Conservation (phyloP, 2,113 vertebrate species). For the Benitochromis conjunctus region DNA sequence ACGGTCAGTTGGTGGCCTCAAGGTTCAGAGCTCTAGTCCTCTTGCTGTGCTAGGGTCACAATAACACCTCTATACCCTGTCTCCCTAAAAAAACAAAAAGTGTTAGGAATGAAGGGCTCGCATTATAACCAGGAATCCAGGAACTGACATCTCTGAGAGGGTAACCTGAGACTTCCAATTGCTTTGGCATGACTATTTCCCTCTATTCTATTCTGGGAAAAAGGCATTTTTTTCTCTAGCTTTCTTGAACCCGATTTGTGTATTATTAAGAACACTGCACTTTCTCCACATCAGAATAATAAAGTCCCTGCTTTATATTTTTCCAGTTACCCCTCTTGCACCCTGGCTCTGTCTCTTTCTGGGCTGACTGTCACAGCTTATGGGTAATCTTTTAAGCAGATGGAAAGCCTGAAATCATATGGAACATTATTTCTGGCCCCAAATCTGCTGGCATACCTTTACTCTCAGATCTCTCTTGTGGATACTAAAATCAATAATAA, state of each 20-base stretch:
- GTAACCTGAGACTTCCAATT: constrained; percentile 63
- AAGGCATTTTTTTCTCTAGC: constrained; percentile 2
- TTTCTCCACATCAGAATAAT: constrained; percentile 15
- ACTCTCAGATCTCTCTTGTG: constrained; percentile 1
- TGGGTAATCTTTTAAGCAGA: constrained; percentile 68
- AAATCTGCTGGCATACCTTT: constrained; percentile 22
- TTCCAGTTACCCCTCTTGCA: constrained; percentile 52
- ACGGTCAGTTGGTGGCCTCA: not conserved
- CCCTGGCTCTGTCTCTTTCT: constrained; percentile 36
- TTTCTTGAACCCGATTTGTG: not conserved
- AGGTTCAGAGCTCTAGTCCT: not conserved
- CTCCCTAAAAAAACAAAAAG: constrained; percentile 14
- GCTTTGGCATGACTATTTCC: not conserved
- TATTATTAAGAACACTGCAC: not conserved
- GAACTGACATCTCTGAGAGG: constrained; percentile 13
- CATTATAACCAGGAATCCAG: constrained; percentile 52
- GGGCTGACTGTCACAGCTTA: constrained; percentile 53
- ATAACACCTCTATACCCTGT: constrained; percentile 2
- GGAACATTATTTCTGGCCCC: constrained; percentile 59
- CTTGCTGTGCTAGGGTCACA: constrained; percentile 33
- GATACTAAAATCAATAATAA: constrained; percentile 29
- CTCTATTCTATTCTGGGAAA: not conserved
- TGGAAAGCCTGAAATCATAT: constrained; percentile 72
- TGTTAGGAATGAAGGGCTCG: constrained; percentile 45
- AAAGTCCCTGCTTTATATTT: constrained; percentile 40